Evolutionary conservation across 2,797 vertebrate genomes (phyloP).

Genomic region (Gymnothorax reevesii): DNA sequence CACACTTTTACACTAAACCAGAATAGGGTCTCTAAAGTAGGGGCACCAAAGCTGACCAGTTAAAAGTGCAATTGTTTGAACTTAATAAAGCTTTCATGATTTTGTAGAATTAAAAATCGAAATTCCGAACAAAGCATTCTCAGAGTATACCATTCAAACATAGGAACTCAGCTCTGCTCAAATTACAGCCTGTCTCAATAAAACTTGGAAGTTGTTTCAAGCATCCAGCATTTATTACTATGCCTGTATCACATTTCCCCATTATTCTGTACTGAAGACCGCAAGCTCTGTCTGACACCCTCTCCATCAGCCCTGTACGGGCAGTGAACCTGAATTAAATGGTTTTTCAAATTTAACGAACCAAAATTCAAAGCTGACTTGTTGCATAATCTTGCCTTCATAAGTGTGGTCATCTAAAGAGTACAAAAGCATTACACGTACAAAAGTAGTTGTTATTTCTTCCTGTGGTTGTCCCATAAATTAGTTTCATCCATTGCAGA

Average conservation of each 20-base stretch:
- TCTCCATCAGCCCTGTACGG: not conserved
- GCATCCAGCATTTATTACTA: not conserved
- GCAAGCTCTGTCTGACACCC: not conserved
- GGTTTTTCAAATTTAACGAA: not conserved
- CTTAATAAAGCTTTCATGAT: not conserved
- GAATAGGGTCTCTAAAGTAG: not conserved
- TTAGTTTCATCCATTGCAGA: not conserved
- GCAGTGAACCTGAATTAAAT: slow-evolving; percentile 20
- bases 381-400: not conserved
- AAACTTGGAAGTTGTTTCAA: not conserved
- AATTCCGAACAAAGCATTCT: not conserved
- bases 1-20: not conserved
- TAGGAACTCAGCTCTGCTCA: not conserved
- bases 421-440: not conserved
- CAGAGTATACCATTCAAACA: not conserved
- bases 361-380: not conserved
- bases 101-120: not conserved
- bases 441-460: not conserved
- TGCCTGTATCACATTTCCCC: not conserved
- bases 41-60: not conserved
- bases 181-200: not conserved
- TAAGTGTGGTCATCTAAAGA: not conserved
- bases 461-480: not conserved
- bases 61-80: not conserved
- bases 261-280: not conserved